Evolutionary conservation across 1,140 invertebrate species (phyloP), one percentile per base, ranked within the genome.

Genomic region (Amyelois transitella): DNA sequence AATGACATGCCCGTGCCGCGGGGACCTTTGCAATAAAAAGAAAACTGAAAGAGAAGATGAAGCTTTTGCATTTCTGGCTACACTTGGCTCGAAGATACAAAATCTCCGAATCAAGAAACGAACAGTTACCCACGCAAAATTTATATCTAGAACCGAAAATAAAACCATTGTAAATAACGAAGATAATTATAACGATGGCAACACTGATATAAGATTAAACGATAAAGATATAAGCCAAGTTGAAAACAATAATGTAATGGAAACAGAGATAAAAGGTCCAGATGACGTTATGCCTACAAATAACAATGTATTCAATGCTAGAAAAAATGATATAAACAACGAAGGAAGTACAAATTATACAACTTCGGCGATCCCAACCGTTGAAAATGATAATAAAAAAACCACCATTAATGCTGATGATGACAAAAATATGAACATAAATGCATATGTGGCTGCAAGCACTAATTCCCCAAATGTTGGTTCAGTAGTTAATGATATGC

Each of bases 1-100:
- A 18, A 86, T 86, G 61, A 88, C 83, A 6, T 91, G 90, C 58
- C 89, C 89, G 5, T 91, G 90, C 65, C 81, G 77, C 5, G 86
- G 82, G 5, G 72, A 85, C 10, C 77, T 91, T 0, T 91, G 90
- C 69, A 91, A 91, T 53, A 78, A 80, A 12, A 68, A 69, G 2
- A 82, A 82, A 24, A 75, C 74, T 0, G 64, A 80, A 22, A 68
- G 83, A n/a, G 85, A 85, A 61, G 60, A 50, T 0, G 72, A 77
- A 20, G 79, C 81, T 0, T 88, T 88, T 43, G 66, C 62, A 1
- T 54, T 50, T 5, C 57, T 77, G 18, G 18, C 53, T 10, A 66
- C 73, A 51, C 60, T 78, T 12, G 69, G 72, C 1, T 57, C 68
- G 7, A 77, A 72, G 53, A 72, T 66, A 19, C 60, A 68, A 51